These are phyloP conservation scores for Pseudotriccus pelzelni DNA, from an alignment of 2,797 vertebrate species.

Conservation along the genomic window DNA sequence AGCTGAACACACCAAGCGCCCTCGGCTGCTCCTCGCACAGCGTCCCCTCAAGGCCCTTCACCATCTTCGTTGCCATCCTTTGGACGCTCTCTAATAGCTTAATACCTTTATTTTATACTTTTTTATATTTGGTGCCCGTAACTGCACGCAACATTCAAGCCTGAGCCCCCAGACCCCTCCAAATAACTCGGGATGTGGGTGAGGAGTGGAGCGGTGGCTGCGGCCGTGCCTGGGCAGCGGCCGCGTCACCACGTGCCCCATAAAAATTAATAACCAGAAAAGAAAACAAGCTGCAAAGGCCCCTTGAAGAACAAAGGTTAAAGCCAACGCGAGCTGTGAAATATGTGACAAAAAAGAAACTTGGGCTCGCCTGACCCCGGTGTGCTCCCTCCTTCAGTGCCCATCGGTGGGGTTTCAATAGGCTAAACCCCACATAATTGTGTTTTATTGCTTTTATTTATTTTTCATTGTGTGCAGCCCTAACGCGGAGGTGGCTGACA, in stretches of 20 bases:
- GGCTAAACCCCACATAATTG: not conserved
- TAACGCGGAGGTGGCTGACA: not conserved
- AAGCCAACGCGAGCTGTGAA: accelerated
- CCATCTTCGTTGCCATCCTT: accelerated
- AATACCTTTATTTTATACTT: not conserved
- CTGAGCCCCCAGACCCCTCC: not conserved
- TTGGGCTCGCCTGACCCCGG: accelerated
- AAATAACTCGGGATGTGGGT: accelerated
- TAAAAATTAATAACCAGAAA: not conserved
- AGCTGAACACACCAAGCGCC: not conserved
- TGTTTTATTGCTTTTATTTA: not conserved
- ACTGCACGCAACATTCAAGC: accelerated
- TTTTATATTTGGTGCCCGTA: too few relatives aligned
- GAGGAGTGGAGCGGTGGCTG: not conserved
- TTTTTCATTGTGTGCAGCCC: not conserved
- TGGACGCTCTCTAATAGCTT: not conserved
- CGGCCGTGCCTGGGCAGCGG: not conserved
- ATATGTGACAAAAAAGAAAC: not conserved
- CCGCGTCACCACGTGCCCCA: accelerated
- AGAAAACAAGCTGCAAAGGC: not conserved
- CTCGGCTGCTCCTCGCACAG: accelerated
- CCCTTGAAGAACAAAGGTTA: not conserved
- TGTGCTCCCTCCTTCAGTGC: not conserved
- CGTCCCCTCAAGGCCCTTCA: not conserved
- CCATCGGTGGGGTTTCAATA: not conserved